A percentile compares a stretch with the other conserved stretches of the same genome.
Evolutionary conservation across 2,888 invertebrate genomes (phyloP).

Genomic region (Heteromyza rotundicornis): DNA sequence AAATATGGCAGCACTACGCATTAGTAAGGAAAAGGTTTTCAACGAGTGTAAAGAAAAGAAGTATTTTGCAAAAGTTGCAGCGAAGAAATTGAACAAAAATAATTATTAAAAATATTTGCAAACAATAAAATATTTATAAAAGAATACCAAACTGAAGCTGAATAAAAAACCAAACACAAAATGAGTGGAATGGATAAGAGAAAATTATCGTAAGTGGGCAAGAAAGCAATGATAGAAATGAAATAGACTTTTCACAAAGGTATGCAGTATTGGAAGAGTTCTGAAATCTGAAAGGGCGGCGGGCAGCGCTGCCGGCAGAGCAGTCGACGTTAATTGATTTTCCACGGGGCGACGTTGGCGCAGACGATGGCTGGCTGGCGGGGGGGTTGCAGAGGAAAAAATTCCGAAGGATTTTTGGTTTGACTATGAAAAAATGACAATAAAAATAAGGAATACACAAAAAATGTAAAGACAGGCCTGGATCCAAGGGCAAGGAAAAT

Average conservation of each 20-base stretch:
- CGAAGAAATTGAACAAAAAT: constrained; percentile 27
- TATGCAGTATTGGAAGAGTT: too few relatives aligned
- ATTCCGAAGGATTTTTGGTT: too few relatives aligned
- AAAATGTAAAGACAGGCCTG: too few relatives aligned
- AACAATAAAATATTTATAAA: constrained; percentile 12
- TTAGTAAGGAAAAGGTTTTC: neutral
- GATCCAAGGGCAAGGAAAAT: too few relatives aligned
- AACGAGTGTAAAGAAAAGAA: neutral
- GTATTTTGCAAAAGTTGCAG: constrained; percentile 14
- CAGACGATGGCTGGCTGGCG: constrained; percentile 17
- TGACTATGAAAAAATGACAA: too few relatives aligned
- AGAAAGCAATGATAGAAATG: constrained; percentile 36
- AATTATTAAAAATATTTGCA: constrained; percentile 29
- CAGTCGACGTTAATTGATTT: constrained; percentile 46
- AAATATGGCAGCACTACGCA: too few relatives aligned
- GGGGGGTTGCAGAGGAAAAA: neutral
- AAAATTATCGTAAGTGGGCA: constrained; percentile 63
- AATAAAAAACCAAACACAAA: constrained; percentile 28
- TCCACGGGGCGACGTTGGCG: constrained; percentile 29
- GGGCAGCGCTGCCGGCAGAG: constrained; percentile 31
- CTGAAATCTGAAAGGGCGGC: constrained; percentile 32
- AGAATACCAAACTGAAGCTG: neutral
- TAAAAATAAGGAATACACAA: too few relatives aligned
- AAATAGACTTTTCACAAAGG: too few relatives aligned
- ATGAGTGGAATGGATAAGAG: constrained; percentile 62